Evolutionary conservation across 2,888 invertebrate species (phyloP).

Genomic region (Ophraella communa): DNA sequence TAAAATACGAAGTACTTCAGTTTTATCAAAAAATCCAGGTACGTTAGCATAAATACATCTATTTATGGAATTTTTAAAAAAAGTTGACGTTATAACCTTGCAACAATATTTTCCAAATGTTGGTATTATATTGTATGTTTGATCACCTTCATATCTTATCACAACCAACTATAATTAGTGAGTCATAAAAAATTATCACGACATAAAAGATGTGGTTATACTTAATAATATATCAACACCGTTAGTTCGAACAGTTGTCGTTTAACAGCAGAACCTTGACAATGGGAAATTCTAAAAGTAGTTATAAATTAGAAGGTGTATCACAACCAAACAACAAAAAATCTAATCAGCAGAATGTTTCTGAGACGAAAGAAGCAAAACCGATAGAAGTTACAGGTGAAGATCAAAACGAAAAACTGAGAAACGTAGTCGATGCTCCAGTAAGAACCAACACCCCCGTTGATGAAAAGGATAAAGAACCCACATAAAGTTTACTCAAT

Average conservation of each 20-base stretch:
- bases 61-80: background rate
- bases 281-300: slow-evolving; percentile 23
- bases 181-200: slow-evolving; percentile 22
- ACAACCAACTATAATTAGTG: slow-evolving; percentile 25
- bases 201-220: slow-evolving; percentile 24
- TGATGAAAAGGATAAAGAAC: background rate
- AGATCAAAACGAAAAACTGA: background rate
- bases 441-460: background rate
- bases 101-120: slow-evolving; percentile 24
- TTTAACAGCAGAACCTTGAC: background rate
- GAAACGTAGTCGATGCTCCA: background rate
- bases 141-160: slow-evolving; percentile 34
- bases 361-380: background rate
- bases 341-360: background rate
- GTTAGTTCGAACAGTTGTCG: slow-evolving; percentile 4
- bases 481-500: background rate
- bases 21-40: background rate
- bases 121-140: slow-evolving; percentile 28
- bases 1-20: background rate
- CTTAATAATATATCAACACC: background rate
- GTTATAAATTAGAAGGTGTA: slow-evolving; percentile 9
- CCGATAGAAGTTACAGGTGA: background rate
- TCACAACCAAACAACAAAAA: background rate
- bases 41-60: background rate
- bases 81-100: slow-evolving; percentile 10